Evolutionary conservation across 2,888 invertebrate genomes (phyloP).

Genomic region (Laothoe populi): DNA sequence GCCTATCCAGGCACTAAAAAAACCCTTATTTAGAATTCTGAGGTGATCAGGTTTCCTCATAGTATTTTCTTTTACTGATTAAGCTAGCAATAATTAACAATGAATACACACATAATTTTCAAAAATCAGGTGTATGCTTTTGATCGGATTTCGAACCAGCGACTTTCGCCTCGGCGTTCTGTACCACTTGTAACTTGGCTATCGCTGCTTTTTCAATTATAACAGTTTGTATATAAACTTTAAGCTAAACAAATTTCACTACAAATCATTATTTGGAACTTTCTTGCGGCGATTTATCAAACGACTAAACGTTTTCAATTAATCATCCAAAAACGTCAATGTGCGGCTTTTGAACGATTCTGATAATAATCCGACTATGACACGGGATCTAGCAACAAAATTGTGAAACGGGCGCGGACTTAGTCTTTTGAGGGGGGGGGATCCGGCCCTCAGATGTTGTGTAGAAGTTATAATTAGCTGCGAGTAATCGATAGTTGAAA

Average conservation of each 20-base stretch:
- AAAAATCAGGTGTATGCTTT: too few species aligned
- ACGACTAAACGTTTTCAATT: conserved; percentile 30
- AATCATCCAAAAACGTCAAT: conserved; percentile 39
- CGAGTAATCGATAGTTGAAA: background rate
- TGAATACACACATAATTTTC: too few species aligned
- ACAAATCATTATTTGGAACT: background rate
- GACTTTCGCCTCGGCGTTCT: too few species aligned
- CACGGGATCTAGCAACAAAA: conserved; percentile 9
- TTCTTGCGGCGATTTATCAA: conserved; percentile 20
- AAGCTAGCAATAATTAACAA: too few species aligned
- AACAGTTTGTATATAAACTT: too few species aligned
- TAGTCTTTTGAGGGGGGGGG: background rate
- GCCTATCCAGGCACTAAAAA: too few species aligned
- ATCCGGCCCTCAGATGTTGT: background rate
- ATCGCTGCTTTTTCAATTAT: too few species aligned
- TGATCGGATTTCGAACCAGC: too few species aligned
- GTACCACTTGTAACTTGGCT: too few species aligned
- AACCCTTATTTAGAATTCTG: too few species aligned
- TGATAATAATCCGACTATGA: conserved; percentile 38
- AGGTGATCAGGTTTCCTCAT: too few species aligned
- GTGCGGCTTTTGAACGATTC: conserved; percentile 25
- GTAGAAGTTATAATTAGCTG: background rate
- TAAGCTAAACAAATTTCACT: background rate
- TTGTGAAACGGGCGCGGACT: background rate
- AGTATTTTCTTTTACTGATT: too few species aligned